Percentiles rank a stretch among this genome's conserved stretches.
Evolutionary conservation across 2,113 vertebrate genomes (phyloP).

Genomic region (Phaethornis superciliosus): DNA sequence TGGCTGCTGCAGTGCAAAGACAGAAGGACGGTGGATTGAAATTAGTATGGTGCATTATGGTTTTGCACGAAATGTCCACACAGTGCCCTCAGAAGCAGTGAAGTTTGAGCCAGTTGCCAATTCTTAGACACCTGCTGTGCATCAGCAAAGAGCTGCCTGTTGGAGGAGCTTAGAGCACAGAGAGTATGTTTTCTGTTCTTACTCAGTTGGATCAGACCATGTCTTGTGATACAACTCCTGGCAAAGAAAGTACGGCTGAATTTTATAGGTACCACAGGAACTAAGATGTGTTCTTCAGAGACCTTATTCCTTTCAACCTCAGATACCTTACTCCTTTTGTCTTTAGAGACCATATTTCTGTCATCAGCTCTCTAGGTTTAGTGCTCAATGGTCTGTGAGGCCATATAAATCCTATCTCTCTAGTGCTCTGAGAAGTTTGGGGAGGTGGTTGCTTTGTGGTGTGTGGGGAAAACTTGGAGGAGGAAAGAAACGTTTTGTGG

Average conservation of each 20-base stretch:
- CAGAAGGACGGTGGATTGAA: neutral
- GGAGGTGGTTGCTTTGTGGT: neutral
- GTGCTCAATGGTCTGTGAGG: neutral
- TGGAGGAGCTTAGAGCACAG: neutral
- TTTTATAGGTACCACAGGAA: neutral
- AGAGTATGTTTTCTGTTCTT: neutral
- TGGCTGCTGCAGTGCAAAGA: neutral
- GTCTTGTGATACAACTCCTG: neutral
- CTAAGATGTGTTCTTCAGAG: neutral
- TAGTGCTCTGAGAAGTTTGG: neutral
- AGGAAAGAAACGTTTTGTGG: neutral
- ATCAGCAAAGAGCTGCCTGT: neutral
- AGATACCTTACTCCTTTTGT: neutral
- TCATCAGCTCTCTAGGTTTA: neutral
- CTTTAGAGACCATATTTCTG: neutral
- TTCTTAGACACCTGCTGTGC: neutral
- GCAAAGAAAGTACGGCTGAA: neutral
- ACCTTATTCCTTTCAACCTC: neutral
- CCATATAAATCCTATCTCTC: neutral
- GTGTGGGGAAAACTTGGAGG: neutral
- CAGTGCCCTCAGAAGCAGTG: neutral
- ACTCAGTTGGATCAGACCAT: neutral
- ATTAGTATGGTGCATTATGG: neutral
- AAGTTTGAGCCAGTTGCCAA: neutral
- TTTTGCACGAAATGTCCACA: neutral